Base-by-base conservation (phyloP, 2,113 vertebrate species). In the Nansenia antarctica region DNA sequence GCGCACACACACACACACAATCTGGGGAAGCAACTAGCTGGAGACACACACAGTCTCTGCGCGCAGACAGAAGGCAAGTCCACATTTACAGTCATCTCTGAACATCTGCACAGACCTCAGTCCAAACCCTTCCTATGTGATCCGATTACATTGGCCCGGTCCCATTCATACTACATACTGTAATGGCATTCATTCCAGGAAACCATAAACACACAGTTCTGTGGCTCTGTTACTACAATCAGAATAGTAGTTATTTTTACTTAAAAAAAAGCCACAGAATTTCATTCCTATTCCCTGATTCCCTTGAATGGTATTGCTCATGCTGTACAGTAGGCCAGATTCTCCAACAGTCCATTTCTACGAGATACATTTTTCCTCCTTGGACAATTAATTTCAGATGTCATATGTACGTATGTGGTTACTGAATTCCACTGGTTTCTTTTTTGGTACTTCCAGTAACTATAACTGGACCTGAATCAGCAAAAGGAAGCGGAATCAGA, bases 381-480 rank as follows among this genome's bases (percentile, higher is more conserved):
- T 74, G 55, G 78, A 72, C 62, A 74, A 83, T 90, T 87, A 52
- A 84, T 78, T 85, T 86, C 82, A 86, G 79, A 85, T 83, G 87
- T 85, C 73, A 72, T n/a, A n/a, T n/a, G n/a, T 70, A 80, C 66
- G 77, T 82, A 82, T 79, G 70, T 80, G 71, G 72, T 53, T 68
- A 66, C 31, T 42, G 62, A 82, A 87, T 85, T 85, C 80, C 69
- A 73, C n/a, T n/a, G n/a, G n/a, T n/a, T n/a, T n/a, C n/a, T n/a
- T n/a, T n/a, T n/a, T n/a, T n/a, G n/a, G n/a, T n/a, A n/a, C n/a
- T n/a, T n/a, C n/a, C n/a, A n/a, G n/a, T n/a, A n/a, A n/a, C n/a
- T n/a, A n/a, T n/a, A n/a, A n/a, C n/a, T n/a, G n/a, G n/a, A n/a
- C n/a, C n/a, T n/a, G n/a, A n/a, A n/a, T n/a, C n/a, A n/a, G n/a